Evolutionary conservation across 2,797 vertebrate species (phyloP), one percentile per base, ranked within the genome.

Genomic region (Bradypus variegatus): DNA sequence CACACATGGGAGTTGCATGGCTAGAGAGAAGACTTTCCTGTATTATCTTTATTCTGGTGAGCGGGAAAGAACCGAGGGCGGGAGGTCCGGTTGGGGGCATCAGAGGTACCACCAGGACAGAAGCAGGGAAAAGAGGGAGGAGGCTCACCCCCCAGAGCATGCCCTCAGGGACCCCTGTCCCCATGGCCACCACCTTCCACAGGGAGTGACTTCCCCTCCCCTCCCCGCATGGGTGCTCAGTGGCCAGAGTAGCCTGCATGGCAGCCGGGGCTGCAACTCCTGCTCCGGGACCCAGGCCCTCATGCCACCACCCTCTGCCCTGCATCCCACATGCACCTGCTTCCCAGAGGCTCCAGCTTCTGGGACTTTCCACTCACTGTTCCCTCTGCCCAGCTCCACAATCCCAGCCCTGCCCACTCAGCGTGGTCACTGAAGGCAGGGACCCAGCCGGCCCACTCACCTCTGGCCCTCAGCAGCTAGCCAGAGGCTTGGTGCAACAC

Each of bases 171-270:
- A 8, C 27, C 36, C 14, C 31, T 31, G 5, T 1, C 15, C 55
- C 6, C 65, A 23, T 2, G 1, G 36, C 64, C 50, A 36, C 64
- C 21, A 19, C 72, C 31, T 33, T 45, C 25, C 36, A 48, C 25
- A 0, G 8, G 45, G 33, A 58, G n/a, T 19, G 15, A n/a, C 36
- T 5, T 14, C 38, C 9, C 3, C 14, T 23, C 65, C 55, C 38
- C 83, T 55, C 31, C 79, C 38, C 55, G 18, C 1, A 3, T 31
- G 13, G 29, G 80, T 21, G 21, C 7, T 0, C 2, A 16, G 25
- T 31, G 36, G 23, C 2, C 0, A 2, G 19, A 18, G 38, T 36
- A 31, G 72, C 3, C 29, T 8, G 48, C 25, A 8, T 2, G 60
- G n/a, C 1, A 16, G 53, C 2, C n/a, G 58, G 14, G 23, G 7